A percentile compares a stretch with the other conserved stretches of the same genome.
Evolutionary conservation across 2,113 vertebrate genomes (phyloP).

Genomic region (Chelonoidis abingdonii): DNA sequence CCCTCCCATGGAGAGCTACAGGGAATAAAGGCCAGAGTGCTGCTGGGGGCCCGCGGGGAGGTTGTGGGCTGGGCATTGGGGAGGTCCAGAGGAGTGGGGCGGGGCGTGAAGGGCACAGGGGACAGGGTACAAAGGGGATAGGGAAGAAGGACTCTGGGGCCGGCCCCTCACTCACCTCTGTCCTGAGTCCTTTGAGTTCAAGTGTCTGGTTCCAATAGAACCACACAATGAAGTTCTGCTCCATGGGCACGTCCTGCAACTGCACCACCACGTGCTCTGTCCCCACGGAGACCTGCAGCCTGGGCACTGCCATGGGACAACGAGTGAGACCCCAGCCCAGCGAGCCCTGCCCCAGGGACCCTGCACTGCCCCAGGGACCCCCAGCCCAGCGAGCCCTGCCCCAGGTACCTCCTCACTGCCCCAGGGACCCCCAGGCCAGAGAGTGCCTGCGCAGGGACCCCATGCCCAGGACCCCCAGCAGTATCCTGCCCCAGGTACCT

Average conservation of each 20-base stretch:
- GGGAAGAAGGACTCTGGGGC: not conserved
- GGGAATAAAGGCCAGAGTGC: not conserved
- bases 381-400: too few relatives aligned
- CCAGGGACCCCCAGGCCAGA: not conserved
- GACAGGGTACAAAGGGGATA: not conserved
- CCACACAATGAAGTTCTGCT: constrained; percentile 60
- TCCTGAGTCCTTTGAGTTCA: accelerated
- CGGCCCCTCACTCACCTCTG: constrained; percentile 34
- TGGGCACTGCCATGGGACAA: constrained; percentile 63
- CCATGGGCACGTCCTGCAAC: constrained; percentile 11
- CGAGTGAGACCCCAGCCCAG: not conserved
- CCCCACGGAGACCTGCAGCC: constrained; percentile 46
- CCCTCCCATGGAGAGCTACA: not conserved
- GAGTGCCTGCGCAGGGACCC: too few relatives aligned
- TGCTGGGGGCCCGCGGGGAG: not conserved
- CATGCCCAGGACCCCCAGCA: too few relatives aligned
- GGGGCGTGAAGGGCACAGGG: not conserved
- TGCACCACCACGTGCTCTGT: constrained; percentile 45
- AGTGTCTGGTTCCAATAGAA: constrained; percentile 67
- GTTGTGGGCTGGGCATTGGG: not conserved
- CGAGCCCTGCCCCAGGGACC: not conserved
- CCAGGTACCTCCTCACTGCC: not conserved
- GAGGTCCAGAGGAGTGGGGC: not conserved
- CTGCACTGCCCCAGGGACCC: not conserved
- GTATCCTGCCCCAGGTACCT: not conserved